A percentile compares a stretch with the other conserved stretches of the same genome.
phyloP scores from a whole-genome alignment of 1,140 invertebrate species.

The Mycetomoellerius zeteki region DNA sequence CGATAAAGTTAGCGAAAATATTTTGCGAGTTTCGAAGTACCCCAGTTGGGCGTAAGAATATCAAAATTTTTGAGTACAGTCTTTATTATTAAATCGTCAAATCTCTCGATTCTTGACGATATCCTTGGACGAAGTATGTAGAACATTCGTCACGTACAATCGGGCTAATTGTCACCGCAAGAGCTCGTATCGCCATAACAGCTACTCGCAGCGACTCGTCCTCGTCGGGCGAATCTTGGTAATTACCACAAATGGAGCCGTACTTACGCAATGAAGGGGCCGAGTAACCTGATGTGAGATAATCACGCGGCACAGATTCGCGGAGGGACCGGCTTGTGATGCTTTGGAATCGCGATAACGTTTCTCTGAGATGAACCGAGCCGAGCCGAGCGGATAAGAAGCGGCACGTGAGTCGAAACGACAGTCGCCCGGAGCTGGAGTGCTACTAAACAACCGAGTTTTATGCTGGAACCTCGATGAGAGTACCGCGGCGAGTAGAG shows the following conservation, averaged over 20 bases:
- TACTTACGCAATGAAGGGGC: conserved; percentile 54
- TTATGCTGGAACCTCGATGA: conserved; percentile 77
- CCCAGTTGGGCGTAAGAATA: background rate
- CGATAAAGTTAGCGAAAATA: conserved; percentile 13
- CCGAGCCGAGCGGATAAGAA: conserved; percentile 33
- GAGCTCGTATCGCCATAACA: background rate
- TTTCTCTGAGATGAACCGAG: background rate
- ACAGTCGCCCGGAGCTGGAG: conserved; percentile 69
- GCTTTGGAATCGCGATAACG: background rate
- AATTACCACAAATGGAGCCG: conserved; percentile 14
- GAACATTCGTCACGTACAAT: background rate
- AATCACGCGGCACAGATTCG: conserved; percentile 40
- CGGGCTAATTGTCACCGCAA: conserved; percentile 1
- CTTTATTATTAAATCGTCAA: conserved; percentile 1
- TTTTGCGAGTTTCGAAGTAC: background rate
- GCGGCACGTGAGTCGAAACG: conserved; percentile 53
- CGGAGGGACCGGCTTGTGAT: background rate
- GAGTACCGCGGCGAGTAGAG: conserved; percentile 69
- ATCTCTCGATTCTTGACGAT: background rate
- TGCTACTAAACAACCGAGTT: conserved; percentile 80
- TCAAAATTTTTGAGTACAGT: background rate
- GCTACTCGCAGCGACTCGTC: background rate
- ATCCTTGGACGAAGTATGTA: background rate
- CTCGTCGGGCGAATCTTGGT: background rate
- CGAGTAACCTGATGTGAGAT: conserved; percentile 13